A percentile compares a stretch with the other conserved stretches of the same genome.
These are phyloP conservation scores for Callimico goeldii DNA, from an alignment of 2,797 vertebrate genomes.

Conservation along the genomic window DNA sequence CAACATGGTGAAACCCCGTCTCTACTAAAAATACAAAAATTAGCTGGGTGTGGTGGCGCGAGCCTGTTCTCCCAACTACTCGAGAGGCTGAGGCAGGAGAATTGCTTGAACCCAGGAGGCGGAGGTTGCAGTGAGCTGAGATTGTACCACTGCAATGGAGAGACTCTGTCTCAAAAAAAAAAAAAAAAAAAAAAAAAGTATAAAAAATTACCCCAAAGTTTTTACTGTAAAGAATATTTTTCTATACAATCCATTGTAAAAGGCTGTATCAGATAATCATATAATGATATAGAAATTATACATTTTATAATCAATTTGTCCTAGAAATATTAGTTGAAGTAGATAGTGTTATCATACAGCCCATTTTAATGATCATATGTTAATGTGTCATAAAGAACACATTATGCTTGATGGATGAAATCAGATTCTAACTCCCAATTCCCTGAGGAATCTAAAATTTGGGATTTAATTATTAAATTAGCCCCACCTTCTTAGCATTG, in stretches of 20 bases:
- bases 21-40: no score
- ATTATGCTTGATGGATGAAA: neutral
- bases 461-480: conserved; percentile 9
- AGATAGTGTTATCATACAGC: neutral
- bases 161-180: no score
- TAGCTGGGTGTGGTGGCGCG: no score
- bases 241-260: conserved; percentile 23
- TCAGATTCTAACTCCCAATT: conserved; percentile 40
- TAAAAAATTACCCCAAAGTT: no score
- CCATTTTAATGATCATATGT: conserved; percentile 27
- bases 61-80: no score
- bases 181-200: no score
- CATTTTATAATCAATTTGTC: conserved; percentile 31
- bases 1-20: no score
- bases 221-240: neutral
- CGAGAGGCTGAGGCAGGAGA: no score
- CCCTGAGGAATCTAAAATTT: conserved; percentile 53
- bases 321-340: conserved; percentile 47
- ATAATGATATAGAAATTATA: conserved; percentile 1
- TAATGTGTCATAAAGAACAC: conserved; percentile 8
- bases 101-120: no score
- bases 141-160: no score
- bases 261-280: neutral
- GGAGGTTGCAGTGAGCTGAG: no score
- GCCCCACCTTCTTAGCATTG: neutral